phyloP scores from a whole-genome alignment of 2,797 vertebrate species.

The Pseudopleuronectes americanus region DNA sequence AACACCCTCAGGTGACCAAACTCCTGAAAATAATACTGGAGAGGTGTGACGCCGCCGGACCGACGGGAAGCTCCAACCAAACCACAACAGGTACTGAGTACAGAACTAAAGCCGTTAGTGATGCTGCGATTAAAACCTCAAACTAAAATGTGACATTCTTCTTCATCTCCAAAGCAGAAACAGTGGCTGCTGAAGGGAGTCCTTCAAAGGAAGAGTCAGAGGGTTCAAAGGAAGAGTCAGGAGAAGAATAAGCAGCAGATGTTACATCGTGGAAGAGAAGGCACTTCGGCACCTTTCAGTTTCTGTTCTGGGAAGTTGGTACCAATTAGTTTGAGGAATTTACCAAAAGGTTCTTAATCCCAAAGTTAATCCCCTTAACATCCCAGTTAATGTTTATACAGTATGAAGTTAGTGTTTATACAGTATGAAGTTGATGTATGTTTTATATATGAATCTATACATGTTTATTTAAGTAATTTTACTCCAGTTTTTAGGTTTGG shows the following conservation, averaged over 20 bases:
- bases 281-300: not conserved
- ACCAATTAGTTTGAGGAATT: not conserved
- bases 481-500: constrained; percentile 45
- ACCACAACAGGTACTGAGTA: constrained; percentile 34
- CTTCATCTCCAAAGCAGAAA: constrained; percentile 25
- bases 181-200: constrained; percentile 1
- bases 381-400: not conserved
- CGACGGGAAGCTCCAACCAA: constrained; percentile 10
- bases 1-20: constrained; percentile 70
- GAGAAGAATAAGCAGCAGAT: constrained; percentile 21
- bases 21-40: constrained; percentile 62
- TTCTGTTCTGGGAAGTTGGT: not conserved
- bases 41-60: constrained; percentile 47
- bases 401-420: constrained; percentile 1
- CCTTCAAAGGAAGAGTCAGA: not conserved
- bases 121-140: not conserved
- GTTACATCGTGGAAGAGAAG: no score
- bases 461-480: constrained; percentile 47
- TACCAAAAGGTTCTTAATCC: not conserved
- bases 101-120: not conserved
- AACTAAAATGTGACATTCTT: constrained; percentile 10
- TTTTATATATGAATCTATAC: constrained; percentile 32
- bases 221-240: constrained; percentile 27
- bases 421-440: constrained; percentile 11
- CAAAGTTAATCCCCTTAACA: constrained; percentile 2